phyloP scores from a whole-genome alignment of 2,797 vertebrate species.

The Etheostoma nigrum region DNA sequence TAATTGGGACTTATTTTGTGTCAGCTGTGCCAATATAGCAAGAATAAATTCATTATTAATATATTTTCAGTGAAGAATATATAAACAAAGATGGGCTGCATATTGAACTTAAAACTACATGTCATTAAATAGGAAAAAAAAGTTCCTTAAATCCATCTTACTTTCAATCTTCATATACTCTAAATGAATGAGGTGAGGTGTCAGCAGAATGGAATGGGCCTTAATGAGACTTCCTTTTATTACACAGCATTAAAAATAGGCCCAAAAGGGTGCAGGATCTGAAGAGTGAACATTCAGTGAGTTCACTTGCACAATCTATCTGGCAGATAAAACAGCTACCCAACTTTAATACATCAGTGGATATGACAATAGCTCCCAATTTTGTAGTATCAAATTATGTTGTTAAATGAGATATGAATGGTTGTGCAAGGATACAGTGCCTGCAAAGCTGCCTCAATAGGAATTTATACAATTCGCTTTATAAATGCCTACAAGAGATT shows the following conservation, averaged over 20 bases:
- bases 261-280: conserved; percentile 1
- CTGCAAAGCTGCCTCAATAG: not conserved
- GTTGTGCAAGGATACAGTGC: not conserved
- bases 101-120: not conserved
- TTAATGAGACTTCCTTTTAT: not conserved
- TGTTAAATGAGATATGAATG: conserved; percentile 1
- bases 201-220: not conserved
- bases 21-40: conserved; percentile 10
- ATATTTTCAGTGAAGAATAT: not conserved
- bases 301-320: not conserved
- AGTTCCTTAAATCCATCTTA: not conserved
- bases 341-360: conserved; percentile 23
- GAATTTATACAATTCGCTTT: not conserved
- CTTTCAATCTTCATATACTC: not conserved
- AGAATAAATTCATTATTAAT: conserved; percentile 9
- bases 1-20: conserved; percentile 3
- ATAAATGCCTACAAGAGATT: not conserved
- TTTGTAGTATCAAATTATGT: not conserved
- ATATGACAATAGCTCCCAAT: conserved; percentile 16
- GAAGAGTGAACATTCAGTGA: conserved; percentile 17
- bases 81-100: not conserved
- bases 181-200: not conserved
- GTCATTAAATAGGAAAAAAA: not conserved
- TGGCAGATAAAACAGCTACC: conserved; percentile 6
- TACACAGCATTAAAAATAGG: conserved; percentile 9